Percentiles rank a stretch among this genome's conserved stretches.
Evolutionary conservation across 92 coral and sea anemone species (phyloP).

Genomic region (Zoanthus sansibaricus): DNA sequence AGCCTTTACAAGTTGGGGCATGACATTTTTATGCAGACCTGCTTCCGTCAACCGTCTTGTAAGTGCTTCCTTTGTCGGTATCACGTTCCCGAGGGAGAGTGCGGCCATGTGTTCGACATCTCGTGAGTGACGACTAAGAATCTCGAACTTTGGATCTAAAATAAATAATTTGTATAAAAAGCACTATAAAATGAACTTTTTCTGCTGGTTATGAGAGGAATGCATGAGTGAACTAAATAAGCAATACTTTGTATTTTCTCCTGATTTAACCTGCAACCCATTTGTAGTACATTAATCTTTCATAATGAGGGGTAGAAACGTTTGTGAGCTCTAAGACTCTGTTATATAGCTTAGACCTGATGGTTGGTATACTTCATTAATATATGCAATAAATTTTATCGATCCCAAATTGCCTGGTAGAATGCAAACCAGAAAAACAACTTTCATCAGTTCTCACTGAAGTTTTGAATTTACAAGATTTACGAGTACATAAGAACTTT

Average conservation of each 20-base stretch:
- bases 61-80: constrained; percentile 31
- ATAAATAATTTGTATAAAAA: background rate
- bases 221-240: background rate
- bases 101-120: constrained; percentile 37
- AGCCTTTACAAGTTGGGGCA: constrained; percentile 37
- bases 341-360: too few species aligned
- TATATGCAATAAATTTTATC: too few species aligned
- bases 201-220: background rate
- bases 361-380: too few species aligned
- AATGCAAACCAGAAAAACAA: too few species aligned
- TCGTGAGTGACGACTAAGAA: constrained; percentile 22
- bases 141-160: constrained; percentile 18
- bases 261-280: background rate
- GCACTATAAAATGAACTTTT: background rate
- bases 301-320: background rate
- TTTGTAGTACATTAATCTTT: background rate
- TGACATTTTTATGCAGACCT: constrained; percentile 46
- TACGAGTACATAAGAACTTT: too few species aligned
- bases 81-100: background rate
- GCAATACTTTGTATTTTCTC: background rate
- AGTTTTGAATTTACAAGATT: too few species aligned
- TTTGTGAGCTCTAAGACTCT: background rate
- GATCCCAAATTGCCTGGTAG: too few species aligned
- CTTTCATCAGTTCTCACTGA: too few species aligned
- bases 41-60: constrained; percentile 26